Evolutionary conservation across 1,140 invertebrate genomes (phyloP).

Genomic region (Lordiphosa mommai): DNA sequence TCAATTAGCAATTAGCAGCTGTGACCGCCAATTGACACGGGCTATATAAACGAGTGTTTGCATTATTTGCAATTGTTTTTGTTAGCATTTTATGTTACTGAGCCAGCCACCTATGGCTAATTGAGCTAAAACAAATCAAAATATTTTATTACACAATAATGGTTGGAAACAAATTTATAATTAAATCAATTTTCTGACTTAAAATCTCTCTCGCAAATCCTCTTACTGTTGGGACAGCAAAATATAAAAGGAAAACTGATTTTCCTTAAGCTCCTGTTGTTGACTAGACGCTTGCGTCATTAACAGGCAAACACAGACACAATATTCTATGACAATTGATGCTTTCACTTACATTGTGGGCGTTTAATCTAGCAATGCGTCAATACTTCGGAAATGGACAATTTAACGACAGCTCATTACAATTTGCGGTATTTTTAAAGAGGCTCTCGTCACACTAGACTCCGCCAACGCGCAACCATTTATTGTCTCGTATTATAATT

Average conservation of each 20-base stretch:
- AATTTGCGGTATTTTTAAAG: slow-evolving; percentile 29
- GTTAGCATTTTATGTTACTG: slow-evolving; percentile 31
- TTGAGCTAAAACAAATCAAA: no score
- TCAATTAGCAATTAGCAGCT: background rate
- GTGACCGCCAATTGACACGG: slow-evolving; percentile 44
- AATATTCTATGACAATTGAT: background rate
- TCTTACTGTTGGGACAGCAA: no score
- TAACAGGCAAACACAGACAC: no score
- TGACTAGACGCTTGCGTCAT: no score
- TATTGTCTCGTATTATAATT: slow-evolving; percentile 45
- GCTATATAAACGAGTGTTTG: no score
- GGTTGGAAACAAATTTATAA: no score
- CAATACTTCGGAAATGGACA: slow-evolving; percentile 10
- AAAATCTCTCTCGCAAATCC: no score
- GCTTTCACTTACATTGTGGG: background rate
- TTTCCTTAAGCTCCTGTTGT: no score
- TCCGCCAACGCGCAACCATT: slow-evolving; percentile 27
- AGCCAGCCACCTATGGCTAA: no score
- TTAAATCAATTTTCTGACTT: no score
- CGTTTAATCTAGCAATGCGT: slow-evolving; percentile 1
- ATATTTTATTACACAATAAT: no score
- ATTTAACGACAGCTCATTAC: slow-evolving; percentile 24
- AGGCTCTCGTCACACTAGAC: slow-evolving; percentile 1
- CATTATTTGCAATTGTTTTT: slow-evolving; percentile 3
- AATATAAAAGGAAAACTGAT: no score